Base-by-base conservation (phyloP, 2,888 invertebrate species). In the Trichogramma evanescens region DNA sequence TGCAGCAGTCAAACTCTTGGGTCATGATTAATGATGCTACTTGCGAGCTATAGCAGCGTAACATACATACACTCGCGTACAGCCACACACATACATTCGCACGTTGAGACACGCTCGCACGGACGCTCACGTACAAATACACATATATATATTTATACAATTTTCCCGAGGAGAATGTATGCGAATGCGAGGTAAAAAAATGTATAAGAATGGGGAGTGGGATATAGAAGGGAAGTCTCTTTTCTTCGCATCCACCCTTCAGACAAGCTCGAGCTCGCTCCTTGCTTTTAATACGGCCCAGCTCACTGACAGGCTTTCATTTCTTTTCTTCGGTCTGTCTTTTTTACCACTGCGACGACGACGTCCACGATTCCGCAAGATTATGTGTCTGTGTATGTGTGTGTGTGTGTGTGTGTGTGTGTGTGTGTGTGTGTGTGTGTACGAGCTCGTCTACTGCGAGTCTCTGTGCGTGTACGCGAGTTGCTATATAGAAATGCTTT, bases 161-260 rank as follows among this genome's bases (percentile, higher is more conserved):
- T 26, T 26, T 26, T 26, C 26, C 26, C 3, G 26, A 26, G 26
- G 26, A 26, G 26, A 26, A 26, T 26, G 26, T 7, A 66, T 65
- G 66, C 69, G 67, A 70, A 71, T 68, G 69, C 71, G 73, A 74
- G 75, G 26, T 26, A 26, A 74, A 75, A 75, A 74, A 75, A 75
- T 74, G 73, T 76, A 74, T 72, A 73, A 76, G 76, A 76, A 75
- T 76, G 74, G 74, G 26, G 26, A 26, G 26, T 26, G 26, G 26
- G 26, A 26, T 26, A 26, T 26, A 26, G 26, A 26, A 72, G 73
- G 73, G 74, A 74, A 75, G 73, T 73, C 73, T 70, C 72, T 75
- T 74, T 66, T 76, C 76, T 77, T 76, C 75, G 74, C 74, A 76
- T 77, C 76, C 76, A 76, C 76, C 77, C 77, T 77, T 77, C 76